Base-by-base conservation (phyloP, 2,113 vertebrate genomes). In the Cnemophilus loriae region DNA sequence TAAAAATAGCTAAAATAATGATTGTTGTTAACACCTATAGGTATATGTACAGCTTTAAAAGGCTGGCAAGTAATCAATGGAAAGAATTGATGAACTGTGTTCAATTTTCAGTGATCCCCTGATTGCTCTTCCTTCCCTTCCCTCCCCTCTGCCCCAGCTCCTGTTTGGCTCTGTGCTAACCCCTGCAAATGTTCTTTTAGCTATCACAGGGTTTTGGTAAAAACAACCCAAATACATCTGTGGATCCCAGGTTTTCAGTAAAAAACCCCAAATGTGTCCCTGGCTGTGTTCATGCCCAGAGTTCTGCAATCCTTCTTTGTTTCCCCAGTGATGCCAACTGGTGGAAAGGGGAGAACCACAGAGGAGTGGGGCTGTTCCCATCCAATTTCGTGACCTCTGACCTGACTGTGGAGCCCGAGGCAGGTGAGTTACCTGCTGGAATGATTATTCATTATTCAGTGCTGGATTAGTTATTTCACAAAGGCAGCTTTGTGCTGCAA, bases 291-390 rank as follows among this genome's bases (percentile, higher is more conserved):
- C 16, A 30, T 2, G 18, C 59, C 69, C 30, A 7, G 55, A 18
- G 41, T 30, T 73, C 6, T 92, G 80, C 91, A 39, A 73, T 5
- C 21, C 33, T 28, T 16, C 23, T 93, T 87, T 47, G 15, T 83
- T 80, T 85, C 94, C 93, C 92, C 95, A 99, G 99, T 74, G 99
- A 99, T 92, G 98, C 99, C 93, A 99, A 99, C 70, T 99, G 99
- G 99, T 99, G 99, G 99, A 99, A 99, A 95, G 99, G 99, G 91
- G 99, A 99, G 98, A 99, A 99, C 95, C 99, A 99, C 87, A 98
- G 98, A 98, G 99, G 99, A 93, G 94, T 99, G 18, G 99, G 99
- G 19, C 98, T 99, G 39, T 99, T 99, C 84, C 99, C 99, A 7
- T 99, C 99, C 52, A 99, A 99, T 97, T 99, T 99, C 86, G 99